Percentiles rank a stretch among this genome's conserved stretches.
Conservation (phyloP, 1,140 invertebrate genomes). For the Calycopis cecrops region DNA sequence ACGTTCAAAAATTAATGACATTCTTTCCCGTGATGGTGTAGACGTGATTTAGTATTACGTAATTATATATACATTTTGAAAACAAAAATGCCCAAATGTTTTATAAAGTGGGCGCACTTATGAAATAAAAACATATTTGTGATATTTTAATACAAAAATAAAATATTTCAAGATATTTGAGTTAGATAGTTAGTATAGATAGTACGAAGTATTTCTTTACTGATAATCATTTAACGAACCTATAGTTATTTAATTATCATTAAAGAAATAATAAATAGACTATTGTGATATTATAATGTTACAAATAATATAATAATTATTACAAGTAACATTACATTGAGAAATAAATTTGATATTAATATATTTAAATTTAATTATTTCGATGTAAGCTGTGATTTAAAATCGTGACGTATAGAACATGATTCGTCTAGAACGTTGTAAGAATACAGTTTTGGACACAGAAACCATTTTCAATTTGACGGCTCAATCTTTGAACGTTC, state of each 20-base stretch:
- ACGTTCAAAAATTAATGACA: constrained; percentile 27
- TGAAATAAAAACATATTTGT: too few species aligned
- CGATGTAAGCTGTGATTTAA: background rate
- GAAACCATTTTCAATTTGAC: constrained; percentile 72
- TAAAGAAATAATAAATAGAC: too few species aligned
- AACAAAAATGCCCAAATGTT: background rate
- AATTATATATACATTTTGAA: background rate
- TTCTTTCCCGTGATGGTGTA: constrained; percentile 1
- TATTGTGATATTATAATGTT: too few species aligned
- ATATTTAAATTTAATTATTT: background rate
- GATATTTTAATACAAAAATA: too few species aligned
- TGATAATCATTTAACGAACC: too few species aligned
- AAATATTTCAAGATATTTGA: too few species aligned
- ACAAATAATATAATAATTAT: too few species aligned
- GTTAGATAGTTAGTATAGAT: too few species aligned
- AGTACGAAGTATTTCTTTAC: too few species aligned
- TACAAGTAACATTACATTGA: too few species aligned
- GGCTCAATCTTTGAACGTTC: constrained; percentile 68
- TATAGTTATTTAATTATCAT: too few species aligned
- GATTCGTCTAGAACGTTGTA: constrained; percentile 53
- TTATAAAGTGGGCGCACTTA: too few species aligned
- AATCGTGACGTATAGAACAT: constrained; percentile 29
- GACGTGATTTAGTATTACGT: background rate
- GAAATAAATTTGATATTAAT: background rate
- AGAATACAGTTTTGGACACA: constrained; percentile 69